A percentile compares a stretch with the other conserved stretches of the same genome.
These are phyloP conservation scores for Fragum sueziense DNA, from an alignment of 2,888 invertebrate genomes.

Conservation along the genomic window DNA sequence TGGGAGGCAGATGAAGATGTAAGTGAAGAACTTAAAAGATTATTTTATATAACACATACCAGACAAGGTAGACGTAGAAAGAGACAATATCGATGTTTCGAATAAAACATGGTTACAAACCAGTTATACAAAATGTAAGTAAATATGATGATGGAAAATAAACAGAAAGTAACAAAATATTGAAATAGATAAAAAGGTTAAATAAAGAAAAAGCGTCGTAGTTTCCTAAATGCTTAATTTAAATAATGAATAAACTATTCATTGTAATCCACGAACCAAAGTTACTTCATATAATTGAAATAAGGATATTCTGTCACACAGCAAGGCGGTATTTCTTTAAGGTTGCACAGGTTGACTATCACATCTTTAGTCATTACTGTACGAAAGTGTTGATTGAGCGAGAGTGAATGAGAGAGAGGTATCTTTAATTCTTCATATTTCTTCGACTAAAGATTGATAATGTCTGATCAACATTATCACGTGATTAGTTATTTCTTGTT, in stretches of 20 bases:
- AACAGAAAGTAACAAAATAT: background rate
- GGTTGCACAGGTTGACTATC: too few relatives aligned
- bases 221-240: background rate
- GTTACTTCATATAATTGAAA: too few relatives aligned
- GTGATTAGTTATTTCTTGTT: background rate
- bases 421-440: background rate
- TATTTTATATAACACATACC: slow-evolving; percentile 21
- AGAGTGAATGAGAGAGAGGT: background rate
- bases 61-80: background rate
- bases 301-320: too few relatives aligned
- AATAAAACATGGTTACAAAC: background rate
- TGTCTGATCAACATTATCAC: background rate
- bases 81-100: background rate
- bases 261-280: too few relatives aligned
- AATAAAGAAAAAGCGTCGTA: background rate
- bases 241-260: background rate
- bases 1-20: slow-evolving; percentile 29
- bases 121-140: background rate
- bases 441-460: background rate
- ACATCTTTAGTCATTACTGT: too few relatives aligned
- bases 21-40: slow-evolving; percentile 27
- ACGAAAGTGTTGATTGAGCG: background rate
- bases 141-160: too few relatives aligned
- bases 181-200: background rate
- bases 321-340: too few relatives aligned